A percentile compares a stretch with the other conserved stretches of the same genome.
Evolutionary conservation across 2,888 invertebrate genomes (phyloP).

Genomic region (Trachelus iudaicus): DNA sequence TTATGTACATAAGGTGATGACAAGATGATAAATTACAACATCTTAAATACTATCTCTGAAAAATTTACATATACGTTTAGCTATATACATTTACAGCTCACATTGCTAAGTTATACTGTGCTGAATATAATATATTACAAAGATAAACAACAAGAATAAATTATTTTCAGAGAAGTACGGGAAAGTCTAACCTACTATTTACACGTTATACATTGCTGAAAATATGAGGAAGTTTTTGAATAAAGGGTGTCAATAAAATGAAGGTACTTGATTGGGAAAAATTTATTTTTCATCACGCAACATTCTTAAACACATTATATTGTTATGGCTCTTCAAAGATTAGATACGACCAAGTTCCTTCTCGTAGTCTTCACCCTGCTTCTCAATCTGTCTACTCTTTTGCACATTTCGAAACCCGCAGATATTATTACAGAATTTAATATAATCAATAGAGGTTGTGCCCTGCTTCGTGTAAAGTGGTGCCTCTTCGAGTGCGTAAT

Average conservation of each 20-base stretch:
- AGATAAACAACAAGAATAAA: background rate
- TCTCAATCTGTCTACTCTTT: constrained; percentile 21
- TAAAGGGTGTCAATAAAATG: background rate
- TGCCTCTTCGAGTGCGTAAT: constrained; percentile 73
- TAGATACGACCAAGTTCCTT: background rate
- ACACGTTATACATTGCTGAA: no score
- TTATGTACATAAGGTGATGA: background rate
- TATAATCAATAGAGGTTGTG: constrained; percentile 72
- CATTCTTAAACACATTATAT: background rate
- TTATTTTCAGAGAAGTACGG: background rate
- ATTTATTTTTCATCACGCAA: background rate
- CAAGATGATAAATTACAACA: background rate
- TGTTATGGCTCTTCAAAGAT: background rate
- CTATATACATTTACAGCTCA: background rate
- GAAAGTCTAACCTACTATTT: background rate
- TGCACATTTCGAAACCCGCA: constrained; percentile 70
- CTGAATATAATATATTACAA: background rate
- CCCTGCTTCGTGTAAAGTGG: constrained; percentile 71
- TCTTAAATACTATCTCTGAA: background rate
- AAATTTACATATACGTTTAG: background rate
- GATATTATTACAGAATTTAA: constrained; percentile 72
- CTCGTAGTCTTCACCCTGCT: constrained; percentile 18
- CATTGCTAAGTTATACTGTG: background rate
- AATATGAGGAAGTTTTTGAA: no score
- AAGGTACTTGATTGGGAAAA: background rate